Evolutionary conservation across 2,797 vertebrate genomes (phyloP).

Genomic region (Steatocranus sp.): DNA sequence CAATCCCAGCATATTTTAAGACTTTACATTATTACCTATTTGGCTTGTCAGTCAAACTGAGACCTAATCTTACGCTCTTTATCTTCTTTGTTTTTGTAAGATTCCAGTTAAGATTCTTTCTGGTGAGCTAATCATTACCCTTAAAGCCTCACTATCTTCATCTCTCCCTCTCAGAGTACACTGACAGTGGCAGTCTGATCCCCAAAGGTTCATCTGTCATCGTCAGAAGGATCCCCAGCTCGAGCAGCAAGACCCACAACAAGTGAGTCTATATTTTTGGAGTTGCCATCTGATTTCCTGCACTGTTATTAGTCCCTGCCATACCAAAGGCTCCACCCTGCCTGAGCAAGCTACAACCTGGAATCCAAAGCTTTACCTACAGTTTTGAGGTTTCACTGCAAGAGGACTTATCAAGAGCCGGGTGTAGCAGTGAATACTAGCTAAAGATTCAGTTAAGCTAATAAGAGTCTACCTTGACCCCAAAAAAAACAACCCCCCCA

Average conservation of each 20-base stretch:
- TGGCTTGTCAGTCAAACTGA: not conserved
- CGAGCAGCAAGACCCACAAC: constrained; percentile 85
- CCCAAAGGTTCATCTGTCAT: constrained; percentile 95
- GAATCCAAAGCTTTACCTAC: not conserved
- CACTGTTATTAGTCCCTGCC: not conserved
- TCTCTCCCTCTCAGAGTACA: constrained; percentile 80
- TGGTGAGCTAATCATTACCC: not conserved
- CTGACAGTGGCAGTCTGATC: constrained; percentile 83
- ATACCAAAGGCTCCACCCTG: not conserved
- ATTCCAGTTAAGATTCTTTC: not conserved
- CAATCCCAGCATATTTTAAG: not conserved
- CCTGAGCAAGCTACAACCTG: not conserved
- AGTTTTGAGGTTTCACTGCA: not conserved
- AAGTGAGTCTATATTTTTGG: constrained; percentile 60
- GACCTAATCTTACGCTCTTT: not conserved
- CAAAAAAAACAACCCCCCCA: not conserved
- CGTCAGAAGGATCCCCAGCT: constrained; percentile 87
- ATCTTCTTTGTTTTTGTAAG: not conserved
- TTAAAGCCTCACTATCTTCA: not conserved
- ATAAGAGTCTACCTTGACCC: not conserved
- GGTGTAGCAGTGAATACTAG: not conserved
- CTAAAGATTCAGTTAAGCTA: not conserved
- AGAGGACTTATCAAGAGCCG: not conserved
- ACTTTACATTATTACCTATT: not conserved
- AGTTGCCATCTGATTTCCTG: not conserved